These are phyloP conservation scores for Xerus inauris DNA, from an alignment of 2,113 vertebrate genomes.

Conservation along the genomic window DNA sequence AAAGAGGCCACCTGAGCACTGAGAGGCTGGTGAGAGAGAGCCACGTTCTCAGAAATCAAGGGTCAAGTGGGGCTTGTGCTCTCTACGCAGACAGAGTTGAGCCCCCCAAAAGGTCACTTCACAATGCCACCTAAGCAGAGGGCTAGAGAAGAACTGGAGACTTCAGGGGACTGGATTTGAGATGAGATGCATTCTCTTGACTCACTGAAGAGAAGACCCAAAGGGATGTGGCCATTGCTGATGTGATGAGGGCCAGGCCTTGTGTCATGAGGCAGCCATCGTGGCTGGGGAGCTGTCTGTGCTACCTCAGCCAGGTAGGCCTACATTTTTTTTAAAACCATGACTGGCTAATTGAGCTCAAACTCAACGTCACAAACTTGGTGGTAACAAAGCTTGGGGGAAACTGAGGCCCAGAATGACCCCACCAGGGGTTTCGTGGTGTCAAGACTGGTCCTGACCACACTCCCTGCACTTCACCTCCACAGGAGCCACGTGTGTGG, in stretches of 20 bases:
- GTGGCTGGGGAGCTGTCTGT: rapidly evolving
- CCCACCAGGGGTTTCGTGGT: background rate
- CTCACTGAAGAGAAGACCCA: background rate
- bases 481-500: background rate
- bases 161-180: background rate
- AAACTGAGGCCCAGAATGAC: background rate
- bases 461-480: background rate
- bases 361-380: background rate
- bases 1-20: background rate
- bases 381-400: background rate
- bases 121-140: rapidly evolving
- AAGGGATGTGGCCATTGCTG: background rate
- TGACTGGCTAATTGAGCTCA: background rate
- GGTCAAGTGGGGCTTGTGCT: background rate
- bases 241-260: background rate
- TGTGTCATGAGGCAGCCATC: rapidly evolving
- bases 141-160: too few relatives aligned
- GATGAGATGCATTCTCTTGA: background rate
- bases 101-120: background rate
- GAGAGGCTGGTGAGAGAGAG: background rate
- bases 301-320: background rate
- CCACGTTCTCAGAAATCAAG: background rate
- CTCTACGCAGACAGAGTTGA: background rate
- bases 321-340: background rate
- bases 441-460: too few relatives aligned